Percentiles rank a stretch among this genome's conserved stretches.
These are phyloP conservation scores for Ciconia maguari DNA, from an alignment of 2,113 vertebrate genomes.

Conservation along the genomic window DNA sequence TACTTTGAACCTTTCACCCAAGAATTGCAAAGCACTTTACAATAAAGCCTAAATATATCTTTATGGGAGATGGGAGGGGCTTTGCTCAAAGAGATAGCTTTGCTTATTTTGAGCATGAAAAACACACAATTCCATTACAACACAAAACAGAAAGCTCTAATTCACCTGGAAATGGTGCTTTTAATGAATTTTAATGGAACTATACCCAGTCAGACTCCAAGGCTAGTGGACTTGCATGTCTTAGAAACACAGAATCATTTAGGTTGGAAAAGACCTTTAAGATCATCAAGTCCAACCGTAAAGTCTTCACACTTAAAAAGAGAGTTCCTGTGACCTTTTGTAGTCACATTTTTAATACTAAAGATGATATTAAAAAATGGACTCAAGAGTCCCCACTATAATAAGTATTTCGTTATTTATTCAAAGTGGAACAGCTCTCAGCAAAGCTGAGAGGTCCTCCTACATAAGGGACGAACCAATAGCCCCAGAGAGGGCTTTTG, in stretches of 20 bases:
- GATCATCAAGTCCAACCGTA: background rate
- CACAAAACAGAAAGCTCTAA: background rate
- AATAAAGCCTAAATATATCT: background rate
- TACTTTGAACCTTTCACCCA: background rate
- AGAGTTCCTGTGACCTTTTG: background rate
- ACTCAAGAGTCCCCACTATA: background rate
- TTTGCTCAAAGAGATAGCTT: background rate
- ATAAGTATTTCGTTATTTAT: background rate
- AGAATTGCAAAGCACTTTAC: background rate
- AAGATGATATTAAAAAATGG: background rate
- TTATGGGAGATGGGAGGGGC: background rate
- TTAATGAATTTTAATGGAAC: background rate
- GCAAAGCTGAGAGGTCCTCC: background rate
- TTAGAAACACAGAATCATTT: background rate
- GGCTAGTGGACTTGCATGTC: background rate
- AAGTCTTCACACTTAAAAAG: background rate
- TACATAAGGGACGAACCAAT: background rate
- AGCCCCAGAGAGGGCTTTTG: background rate
- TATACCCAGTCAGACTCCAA: background rate
- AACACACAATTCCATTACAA: background rate
- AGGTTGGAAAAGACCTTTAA: background rate
- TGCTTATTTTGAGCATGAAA: background rate
- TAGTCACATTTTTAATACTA: background rate
- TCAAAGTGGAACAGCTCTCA: background rate
- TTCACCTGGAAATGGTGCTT: background rate